These are phyloP conservation scores for Vollenhovia emeryi DNA, from an alignment of 1,140 invertebrate genomes.

Conservation along the genomic window DNA sequence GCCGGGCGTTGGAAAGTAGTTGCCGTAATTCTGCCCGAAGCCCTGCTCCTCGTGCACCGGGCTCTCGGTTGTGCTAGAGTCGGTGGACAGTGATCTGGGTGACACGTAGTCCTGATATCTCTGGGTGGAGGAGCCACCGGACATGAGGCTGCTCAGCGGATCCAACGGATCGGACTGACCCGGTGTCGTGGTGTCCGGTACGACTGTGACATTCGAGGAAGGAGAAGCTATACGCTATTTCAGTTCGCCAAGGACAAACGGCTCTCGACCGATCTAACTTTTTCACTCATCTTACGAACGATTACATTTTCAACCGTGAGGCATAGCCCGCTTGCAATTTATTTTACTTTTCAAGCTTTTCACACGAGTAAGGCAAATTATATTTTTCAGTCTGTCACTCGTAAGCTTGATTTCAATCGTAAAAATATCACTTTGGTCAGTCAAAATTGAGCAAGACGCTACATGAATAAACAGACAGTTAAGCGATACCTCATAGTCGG, in stretches of 20 bases:
- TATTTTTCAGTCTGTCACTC: background rate
- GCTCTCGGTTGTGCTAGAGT: slow-evolving; percentile 93
- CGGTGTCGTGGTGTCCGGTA: slow-evolving; percentile 91
- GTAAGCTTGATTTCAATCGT: background rate
- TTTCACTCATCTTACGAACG: background rate
- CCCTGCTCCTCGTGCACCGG: slow-evolving; percentile 91
- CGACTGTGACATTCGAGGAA: slow-evolving; percentile 83
- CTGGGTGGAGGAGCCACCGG: slow-evolving; percentile 81
- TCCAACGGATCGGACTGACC: slow-evolving; percentile 88
- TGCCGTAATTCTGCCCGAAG: slow-evolving; percentile 88
- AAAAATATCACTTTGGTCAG: background rate
- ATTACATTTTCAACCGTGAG: slow-evolving; percentile 32
- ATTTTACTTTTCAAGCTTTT: background rate
- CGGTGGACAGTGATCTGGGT: slow-evolving; percentile 91
- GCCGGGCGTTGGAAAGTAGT: slow-evolving; percentile 89
- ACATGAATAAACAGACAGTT: background rate
- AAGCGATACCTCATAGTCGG: slow-evolving; percentile 5
- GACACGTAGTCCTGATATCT: slow-evolving; percentile 85
- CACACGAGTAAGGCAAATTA: background rate
- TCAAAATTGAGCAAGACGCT: background rate
- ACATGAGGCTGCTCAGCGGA: slow-evolving; percentile 89
- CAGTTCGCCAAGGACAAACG: slow-evolving; percentile 6
- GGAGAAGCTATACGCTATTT: slow-evolving; percentile 44
- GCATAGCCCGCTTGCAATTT: background rate
- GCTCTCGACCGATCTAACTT: background rate